Evolutionary conservation across 2,797 vertebrate species (phyloP).

Genomic region (Catharus ustulatus): DNA sequence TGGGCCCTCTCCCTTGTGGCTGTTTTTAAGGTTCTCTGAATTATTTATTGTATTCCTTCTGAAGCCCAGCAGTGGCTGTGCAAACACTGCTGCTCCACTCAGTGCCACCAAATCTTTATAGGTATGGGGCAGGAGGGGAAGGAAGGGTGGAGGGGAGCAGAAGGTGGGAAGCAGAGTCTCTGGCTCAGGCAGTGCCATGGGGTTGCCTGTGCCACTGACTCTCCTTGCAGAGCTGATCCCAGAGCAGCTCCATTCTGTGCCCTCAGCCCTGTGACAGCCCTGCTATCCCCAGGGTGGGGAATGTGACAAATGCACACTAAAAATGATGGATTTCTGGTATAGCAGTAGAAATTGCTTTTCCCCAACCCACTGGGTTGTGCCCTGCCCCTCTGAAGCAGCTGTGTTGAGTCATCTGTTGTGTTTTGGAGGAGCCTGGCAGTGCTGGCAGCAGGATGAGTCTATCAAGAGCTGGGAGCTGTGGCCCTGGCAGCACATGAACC

Average conservation of each 20-base stretch:
- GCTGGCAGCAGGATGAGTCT: background rate
- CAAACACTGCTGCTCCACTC: background rate
- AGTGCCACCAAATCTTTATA: background rate
- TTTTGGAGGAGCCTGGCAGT: background rate
- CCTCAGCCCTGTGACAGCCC: background rate
- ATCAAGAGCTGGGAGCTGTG: background rate
- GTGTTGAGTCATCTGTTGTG: background rate
- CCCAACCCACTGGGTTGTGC: fast-evolving
- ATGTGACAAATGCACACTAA: background rate
- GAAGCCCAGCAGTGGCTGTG: background rate
- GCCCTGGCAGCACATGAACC: background rate
- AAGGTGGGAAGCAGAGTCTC: background rate
- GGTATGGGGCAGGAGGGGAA: background rate
- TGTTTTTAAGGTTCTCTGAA: background rate
- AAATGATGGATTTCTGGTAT: background rate
- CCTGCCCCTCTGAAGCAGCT: background rate
- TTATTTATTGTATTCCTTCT: slow-evolving; percentile 51
- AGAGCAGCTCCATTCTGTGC: background rate
- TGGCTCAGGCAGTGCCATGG: background rate
- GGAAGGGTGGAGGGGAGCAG: background rate
- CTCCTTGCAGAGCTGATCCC: background rate
- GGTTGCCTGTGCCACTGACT: background rate
- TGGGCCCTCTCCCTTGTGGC: background rate
- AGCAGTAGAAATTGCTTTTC: background rate
- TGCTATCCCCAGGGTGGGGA: background rate